Percentiles rank a stretch among this genome's conserved stretches.
phyloP scores from a whole-genome alignment of 2,113 vertebrate genomes.

The Microcebus lehilahytsara region DNA sequence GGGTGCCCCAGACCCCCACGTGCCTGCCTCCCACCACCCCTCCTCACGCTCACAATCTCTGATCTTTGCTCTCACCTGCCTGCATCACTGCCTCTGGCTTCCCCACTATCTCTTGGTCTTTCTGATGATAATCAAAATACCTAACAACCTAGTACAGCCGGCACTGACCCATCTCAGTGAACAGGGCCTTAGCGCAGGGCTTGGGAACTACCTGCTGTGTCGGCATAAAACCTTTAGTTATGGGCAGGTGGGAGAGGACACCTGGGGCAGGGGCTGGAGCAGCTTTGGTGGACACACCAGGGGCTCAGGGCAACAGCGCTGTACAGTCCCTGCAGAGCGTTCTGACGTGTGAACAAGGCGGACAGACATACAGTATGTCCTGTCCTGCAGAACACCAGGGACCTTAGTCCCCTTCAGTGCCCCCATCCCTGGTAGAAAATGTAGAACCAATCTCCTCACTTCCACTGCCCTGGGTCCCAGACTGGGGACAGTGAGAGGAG shows the following conservation, averaged over 20 bases:
- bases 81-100: background rate
- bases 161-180: background rate
- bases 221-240: background rate
- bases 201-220: background rate
- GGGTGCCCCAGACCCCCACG: background rate
- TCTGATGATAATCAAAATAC: constrained; percentile 14
- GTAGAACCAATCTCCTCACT: background rate
- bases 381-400: background rate
- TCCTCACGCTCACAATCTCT: background rate
- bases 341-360: background rate
- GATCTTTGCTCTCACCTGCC: constrained; percentile 58
- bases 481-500: background rate
- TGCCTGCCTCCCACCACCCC: background rate
- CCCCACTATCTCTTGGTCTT: constrained; percentile 25
- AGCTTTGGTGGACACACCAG: background rate
- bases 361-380: background rate
- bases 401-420: background rate
- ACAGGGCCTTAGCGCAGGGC: background rate
- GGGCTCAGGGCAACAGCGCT: background rate
- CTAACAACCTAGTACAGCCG: background rate
- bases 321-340: background rate
- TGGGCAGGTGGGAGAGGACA: background rate
- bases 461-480: background rate
- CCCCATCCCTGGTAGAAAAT: background rate
- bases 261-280: background rate